phyloP scores from a whole-genome alignment of 2,888 invertebrate genomes.

The Panopea generosa region DNA sequence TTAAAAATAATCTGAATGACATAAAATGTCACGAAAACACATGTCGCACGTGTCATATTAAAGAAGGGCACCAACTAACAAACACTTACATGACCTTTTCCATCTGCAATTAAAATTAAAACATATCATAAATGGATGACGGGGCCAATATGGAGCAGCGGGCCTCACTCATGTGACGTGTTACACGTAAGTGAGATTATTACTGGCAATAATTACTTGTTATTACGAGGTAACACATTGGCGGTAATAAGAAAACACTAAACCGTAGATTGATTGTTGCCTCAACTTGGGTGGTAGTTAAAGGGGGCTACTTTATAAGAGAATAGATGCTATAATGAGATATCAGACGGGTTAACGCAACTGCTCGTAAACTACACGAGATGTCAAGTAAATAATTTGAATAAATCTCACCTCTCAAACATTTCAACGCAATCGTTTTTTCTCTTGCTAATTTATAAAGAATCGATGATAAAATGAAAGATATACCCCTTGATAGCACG shows the following conservation, averaged over 20 bases:
- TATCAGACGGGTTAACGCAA: too few relatives aligned
- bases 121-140: slow-evolving; percentile 2
- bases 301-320: slow-evolving; percentile 3
- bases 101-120: too few relatives aligned
- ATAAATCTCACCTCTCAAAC: too few relatives aligned
- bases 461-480: too few relatives aligned
- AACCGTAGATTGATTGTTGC: slow-evolving; percentile 29
- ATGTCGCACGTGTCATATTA: too few relatives aligned
- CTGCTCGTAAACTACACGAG: too few relatives aligned
- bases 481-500: too few relatives aligned
- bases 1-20: slow-evolving; percentile 4
- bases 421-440: too few relatives aligned
- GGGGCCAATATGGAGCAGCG: slow-evolving; percentile 12
- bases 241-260: slow-evolving; percentile 42
- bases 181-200: background rate
- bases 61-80: too few relatives aligned
- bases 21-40: slow-evolving; percentile 8
- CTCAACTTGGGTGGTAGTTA: slow-evolving; percentile 40
- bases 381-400: too few relatives aligned
- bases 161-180: background rate
- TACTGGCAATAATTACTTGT: slow-evolving; percentile 26
- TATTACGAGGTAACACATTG: slow-evolving; percentile 44
- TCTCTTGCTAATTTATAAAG: too few relatives aligned
- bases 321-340: background rate
- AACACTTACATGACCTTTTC: too few relatives aligned